Percentiles rank a stretch among this genome's conserved stretches.
These are phyloP conservation scores for Elaphurus davidianus DNA, from an alignment of 2,113 vertebrate genomes.

Conservation along the genomic window DNA sequence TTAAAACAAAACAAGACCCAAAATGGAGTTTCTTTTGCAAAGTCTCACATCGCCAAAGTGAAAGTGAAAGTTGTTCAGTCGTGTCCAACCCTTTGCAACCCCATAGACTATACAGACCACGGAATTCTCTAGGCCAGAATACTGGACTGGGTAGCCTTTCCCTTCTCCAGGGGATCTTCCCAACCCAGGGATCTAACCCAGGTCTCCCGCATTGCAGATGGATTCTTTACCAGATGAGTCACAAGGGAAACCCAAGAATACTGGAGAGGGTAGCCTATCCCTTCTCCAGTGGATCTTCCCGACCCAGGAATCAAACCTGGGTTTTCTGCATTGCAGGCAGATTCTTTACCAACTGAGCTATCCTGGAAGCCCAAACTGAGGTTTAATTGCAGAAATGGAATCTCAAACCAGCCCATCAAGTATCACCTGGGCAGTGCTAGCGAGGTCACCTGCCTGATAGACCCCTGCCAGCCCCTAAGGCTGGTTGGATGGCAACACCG, in stretches of 20 bases:
- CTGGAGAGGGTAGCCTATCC: not conserved
- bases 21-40: not conserved
- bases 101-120: not conserved
- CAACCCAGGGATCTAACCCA: not conserved
- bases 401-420: not conserved
- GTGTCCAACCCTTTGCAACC: not conserved
- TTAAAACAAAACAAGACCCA: not conserved
- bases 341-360: not conserved
- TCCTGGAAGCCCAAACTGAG: not conserved
- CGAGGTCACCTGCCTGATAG: not conserved
- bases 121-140: not conserved
- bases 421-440: not conserved
- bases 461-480: not conserved
- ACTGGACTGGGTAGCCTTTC: not conserved
- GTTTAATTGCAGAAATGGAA: not conserved
- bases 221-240: not conserved
- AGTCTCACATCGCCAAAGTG: not conserved
- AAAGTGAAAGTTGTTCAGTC: not conserved
- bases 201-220: not conserved
- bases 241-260: not conserved
- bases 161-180: not conserved
- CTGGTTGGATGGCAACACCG: not conserved
- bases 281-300: not conserved
- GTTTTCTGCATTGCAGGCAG: not conserved
- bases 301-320: not conserved